Conservation (phyloP, 2,113 vertebrate genomes). For the Syngnathus scovelli region DNA sequence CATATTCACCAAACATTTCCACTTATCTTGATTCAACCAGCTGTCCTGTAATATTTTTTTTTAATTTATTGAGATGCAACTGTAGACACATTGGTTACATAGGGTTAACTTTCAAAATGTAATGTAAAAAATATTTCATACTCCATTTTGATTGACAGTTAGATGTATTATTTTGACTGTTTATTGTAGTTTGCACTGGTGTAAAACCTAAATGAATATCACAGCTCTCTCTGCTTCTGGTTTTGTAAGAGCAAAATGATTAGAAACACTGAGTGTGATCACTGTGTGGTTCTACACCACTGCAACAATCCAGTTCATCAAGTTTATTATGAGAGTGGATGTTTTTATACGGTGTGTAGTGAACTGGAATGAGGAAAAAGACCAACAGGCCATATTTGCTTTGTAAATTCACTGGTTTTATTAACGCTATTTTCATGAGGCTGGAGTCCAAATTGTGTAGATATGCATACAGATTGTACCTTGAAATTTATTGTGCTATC, state of each 20-base stretch:
- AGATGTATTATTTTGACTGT: not conserved
- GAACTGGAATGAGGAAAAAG: not conserved
- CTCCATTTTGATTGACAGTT: not conserved
- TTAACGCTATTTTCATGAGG: constrained; percentile 2
- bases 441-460: not conserved
- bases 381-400: not conserved
- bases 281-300: not conserved
- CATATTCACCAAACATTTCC: too few species aligned
- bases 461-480: constrained; percentile 2
- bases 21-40: too few species aligned
- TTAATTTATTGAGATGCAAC: not conserved
- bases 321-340: not conserved
- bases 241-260: not conserved
- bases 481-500: not conserved
- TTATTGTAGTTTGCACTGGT: not conserved
- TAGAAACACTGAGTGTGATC: not conserved
- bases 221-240: not conserved
- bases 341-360: not conserved
- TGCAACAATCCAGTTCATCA: not conserved
- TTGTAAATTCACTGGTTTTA: constrained; percentile 20
- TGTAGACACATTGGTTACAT: not conserved
- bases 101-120: not conserved
- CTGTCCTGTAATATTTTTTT: not conserved
- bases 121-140: not conserved
- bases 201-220: not conserved